phyloP scores from a whole-genome alignment of 2,113 vertebrate species.

The Pimephales promelas region DNA sequence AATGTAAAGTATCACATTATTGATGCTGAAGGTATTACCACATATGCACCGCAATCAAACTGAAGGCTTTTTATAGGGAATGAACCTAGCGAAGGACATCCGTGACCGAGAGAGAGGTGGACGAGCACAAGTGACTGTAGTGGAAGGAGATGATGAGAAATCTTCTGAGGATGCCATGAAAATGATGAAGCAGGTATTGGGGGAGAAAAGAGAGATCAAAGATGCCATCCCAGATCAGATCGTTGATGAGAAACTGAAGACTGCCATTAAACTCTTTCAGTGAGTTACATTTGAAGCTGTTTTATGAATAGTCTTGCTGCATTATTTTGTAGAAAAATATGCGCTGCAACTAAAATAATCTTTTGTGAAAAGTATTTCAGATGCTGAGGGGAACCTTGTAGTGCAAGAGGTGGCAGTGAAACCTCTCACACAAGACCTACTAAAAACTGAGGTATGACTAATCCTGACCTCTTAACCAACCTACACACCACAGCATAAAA shows the following conservation, averaged over 20 bases:
- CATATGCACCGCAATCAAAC: not conserved
- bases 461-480: not conserved
- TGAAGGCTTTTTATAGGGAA: slow-evolving; percentile 69
- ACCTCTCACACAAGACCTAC: slow-evolving; percentile 83
- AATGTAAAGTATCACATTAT: not conserved
- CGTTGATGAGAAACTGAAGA: slow-evolving; percentile 77
- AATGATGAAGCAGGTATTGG: slow-evolving; percentile 76
- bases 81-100: slow-evolving; percentile 87
- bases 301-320: not conserved
- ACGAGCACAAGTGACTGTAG: slow-evolving; percentile 77
- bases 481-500: not conserved
- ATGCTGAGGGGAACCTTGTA: slow-evolving; percentile 77
- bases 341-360: not conserved
- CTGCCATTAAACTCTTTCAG: slow-evolving; percentile 84
- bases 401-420: slow-evolving; percentile 79
- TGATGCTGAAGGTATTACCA: not conserved
- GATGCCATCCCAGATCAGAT: slow-evolving; percentile 71
- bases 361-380: slow-evolving; percentile 72
- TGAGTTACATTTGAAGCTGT: slow-evolving; percentile 65
- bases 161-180: slow-evolving; percentile 75
- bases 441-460: slow-evolving; percentile 75
- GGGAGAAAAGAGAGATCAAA: slow-evolving; percentile 74
- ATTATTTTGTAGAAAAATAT: not conserved
- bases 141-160: slow-evolving; percentile 79
- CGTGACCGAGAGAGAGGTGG: slow-evolving; percentile 85